Base-by-base conservation (phyloP, 2,888 invertebrate genomes). In the Cecidostiba fungosa region DNA sequence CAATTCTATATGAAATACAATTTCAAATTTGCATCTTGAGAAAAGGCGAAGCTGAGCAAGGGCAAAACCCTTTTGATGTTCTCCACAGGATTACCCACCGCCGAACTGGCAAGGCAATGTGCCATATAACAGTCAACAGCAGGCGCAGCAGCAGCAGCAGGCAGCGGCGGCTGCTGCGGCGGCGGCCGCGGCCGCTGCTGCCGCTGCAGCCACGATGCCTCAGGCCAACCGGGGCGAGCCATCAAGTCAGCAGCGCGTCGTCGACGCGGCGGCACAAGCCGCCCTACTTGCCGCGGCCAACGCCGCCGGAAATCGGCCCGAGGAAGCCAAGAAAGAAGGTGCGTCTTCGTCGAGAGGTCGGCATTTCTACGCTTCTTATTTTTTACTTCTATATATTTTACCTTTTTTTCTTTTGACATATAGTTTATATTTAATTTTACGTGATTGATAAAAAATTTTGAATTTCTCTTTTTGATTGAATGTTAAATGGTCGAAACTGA, bases 311-410 rank as follows among this genome's bases (percentile, higher is more conserved):
- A 43, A 90, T 10, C 89, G 93, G 86, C 91, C 93, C 0, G 93
- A 94, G 79, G 93, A 93, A 79, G 92, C 91, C 19, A 93, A 93
- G 69, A 93, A 93, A 89, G 93, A 94, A 93, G 93, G 93, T 93
- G 79, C 72, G 89, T 85, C 59, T 39, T 23, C 47, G 59, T n/a
- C n/a, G 0, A 1, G 8, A 69, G 23, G 23, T 59, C 12, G 50
- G 43, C 16, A 70, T n/a, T n/a, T n/a, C 4, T n/a, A n/a, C 12
- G 12, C n/a, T 26, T 29, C 26, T 79, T 43, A n/a, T 62, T 62
- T 2, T 23, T 23, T 62, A 2, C n/a, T 43, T 80, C 62, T 72
- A 5, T 78, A 10, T 77, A 66, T 62, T 69, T 54, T 47, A 5
- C n/a, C 1, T 77, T 16, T 43, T 84, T 82, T 23, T 77, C 62